Base-by-base conservation (phyloP, 2,113 vertebrate species). In the Melanotaenia duboulayi region DNA sequence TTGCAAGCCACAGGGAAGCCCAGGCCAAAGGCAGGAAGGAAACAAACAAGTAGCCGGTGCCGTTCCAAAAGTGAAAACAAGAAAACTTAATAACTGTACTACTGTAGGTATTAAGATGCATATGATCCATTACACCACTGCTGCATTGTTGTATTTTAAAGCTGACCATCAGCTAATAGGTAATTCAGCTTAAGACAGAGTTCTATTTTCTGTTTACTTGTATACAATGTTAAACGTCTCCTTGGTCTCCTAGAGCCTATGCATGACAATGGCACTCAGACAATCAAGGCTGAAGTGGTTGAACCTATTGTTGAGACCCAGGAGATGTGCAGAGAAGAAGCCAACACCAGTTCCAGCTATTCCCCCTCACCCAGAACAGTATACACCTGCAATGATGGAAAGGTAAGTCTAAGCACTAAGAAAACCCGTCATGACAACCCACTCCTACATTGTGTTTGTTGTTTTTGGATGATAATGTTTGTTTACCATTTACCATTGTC, bases 181-280 rank as follows among this genome's bases (percentile, higher is more conserved):
- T 16, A 9, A 58, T 13, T 51, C 1, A 51, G 11, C 3, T 74
- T 11, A 68, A 32, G 13, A 42, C 52, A 23, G 12, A 35, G 0
- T 14, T 65, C 28, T 10, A 8, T 28, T 65, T 39, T 14, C 28
- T 24, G 22, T 51, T 13, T 58, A n/a, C 54, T 3, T 55, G 16
- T 66, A 19, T 50, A 1, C 65, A 24, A 61, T 37, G 13, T 50
- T 49, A 54, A 72, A 63, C 52, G 14, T 64, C 22, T 65, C 11
- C 4, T 77, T 37, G 79, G 71, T 82, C 10, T 82, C 88, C 37
- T 82, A 95, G 94, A 95, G 85, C 94, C 94, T 56, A 95, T 95
- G 94, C 94, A 94, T 73, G 94, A 95, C 85, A 95, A 92, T 77
- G 94, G 94, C 72, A 95, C 94, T 90, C 94, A 95, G 94, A 95